Base-by-base conservation (phyloP, 2,797 vertebrate species). In the Morelia viridis region DNA sequence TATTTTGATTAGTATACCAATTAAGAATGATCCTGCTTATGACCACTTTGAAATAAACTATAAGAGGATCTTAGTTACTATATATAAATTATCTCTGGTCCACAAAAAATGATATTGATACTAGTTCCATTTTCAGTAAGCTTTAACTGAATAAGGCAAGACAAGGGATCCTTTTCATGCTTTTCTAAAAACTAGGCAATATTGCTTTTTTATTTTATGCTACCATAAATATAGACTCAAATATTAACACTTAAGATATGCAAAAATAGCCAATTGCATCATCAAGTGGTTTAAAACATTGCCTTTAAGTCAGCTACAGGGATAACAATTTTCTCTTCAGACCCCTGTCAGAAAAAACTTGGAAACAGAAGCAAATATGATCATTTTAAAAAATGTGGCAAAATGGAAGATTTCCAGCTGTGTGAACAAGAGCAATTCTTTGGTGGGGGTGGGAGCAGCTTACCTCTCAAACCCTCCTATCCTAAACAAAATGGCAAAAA, bases 21-120 rank as follows among this genome's bases (percentile, higher is more conserved):
- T 95, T 95, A 96, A 95, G 92, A 92, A 95, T 96, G 96, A 94
- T 95, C 92, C 93, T 92, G 71, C 95, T 95, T 92, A 95, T 90
- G 56, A 93, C 56, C 93, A 94, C 93, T 97, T 95, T 97, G 95
- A 98, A 96, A 96, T 65, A 94, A 92, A 97, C 96, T 93, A 97
- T 96, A 96, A 93, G 92, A 90, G 93, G 12, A 85, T 95, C 93
- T 95, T 92, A 95, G 91, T 93, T 93, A 95, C 94, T 84, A 71
- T 93, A 92, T 76, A 97, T 96, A 93, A 95, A 97, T 96, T 76
- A 87, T 88, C 71, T 94, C 85, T 92, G 65, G 58, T 94, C 90
- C 92, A 90, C 58, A 76, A 92, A 71, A 71, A 92, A 64, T 76
- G 85, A 92, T 76, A 76, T 19, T 41, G 41, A 41, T 91, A 56